A percentile compares a stretch with the other conserved stretches of the same genome.
phyloP scores from a whole-genome alignment of 2,797 vertebrate genomes.

The Enteromius mattozi region DNA sequence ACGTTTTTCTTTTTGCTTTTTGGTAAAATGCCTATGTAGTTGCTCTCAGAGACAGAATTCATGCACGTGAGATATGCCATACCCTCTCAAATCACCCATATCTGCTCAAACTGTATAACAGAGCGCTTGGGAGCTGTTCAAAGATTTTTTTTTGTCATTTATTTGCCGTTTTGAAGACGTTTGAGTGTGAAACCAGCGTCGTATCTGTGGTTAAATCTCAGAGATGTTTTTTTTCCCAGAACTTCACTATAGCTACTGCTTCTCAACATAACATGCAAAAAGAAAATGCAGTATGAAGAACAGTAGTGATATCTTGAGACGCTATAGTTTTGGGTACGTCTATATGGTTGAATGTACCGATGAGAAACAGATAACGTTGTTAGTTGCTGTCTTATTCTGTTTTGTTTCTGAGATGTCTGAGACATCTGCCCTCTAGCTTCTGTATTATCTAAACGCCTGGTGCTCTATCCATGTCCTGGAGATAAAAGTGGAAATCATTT shows the following conservation, averaged over 20 bases:
- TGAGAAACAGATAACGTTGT: constrained; percentile 13
- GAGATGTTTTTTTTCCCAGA: neutral
- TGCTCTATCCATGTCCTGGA: constrained; percentile 23
- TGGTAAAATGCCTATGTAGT: neutral
- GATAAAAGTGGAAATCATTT: constrained; percentile 40
- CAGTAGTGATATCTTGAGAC: neutral
- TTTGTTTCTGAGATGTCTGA: constrained; percentile 27
- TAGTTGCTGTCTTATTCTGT: neutral
- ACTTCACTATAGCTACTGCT: neutral
- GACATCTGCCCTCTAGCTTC: neutral
- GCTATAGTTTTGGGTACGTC: neutral
- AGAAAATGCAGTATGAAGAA: neutral
- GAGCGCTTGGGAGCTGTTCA: neutral
- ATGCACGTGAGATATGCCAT: neutral
- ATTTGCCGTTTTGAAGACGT: neutral
- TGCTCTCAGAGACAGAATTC: neutral
- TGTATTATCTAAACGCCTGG: constrained; percentile 40
- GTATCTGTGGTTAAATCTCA: constrained; percentile 39
- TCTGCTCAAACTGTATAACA: neutral
- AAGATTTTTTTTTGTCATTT: neutral
- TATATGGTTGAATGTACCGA: constrained; percentile 1
- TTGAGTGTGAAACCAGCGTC: neutral
- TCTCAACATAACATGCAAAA: neutral
- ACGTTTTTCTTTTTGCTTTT: neutral
- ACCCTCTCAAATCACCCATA: neutral